Conservation (phyloP, 1,140 invertebrate species). For the Cherax destructor region DNA sequence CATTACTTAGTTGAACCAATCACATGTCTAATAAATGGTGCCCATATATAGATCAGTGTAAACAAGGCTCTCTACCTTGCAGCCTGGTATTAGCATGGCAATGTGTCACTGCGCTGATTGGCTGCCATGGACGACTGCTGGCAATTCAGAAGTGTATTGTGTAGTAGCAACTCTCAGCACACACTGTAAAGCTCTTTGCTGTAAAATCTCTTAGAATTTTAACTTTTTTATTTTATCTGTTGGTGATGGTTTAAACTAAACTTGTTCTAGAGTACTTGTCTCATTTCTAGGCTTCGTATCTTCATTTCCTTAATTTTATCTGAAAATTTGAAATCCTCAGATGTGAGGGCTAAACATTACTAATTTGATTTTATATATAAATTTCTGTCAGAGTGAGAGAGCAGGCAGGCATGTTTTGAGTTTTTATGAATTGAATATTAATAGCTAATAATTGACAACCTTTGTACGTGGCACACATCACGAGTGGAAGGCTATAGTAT, state of each 20-base stretch:
- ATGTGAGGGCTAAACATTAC: background rate
- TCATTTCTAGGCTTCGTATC: slow-evolving; percentile 1
- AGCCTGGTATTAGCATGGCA: slow-evolving; percentile 46
- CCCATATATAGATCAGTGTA: slow-evolving; percentile 19
- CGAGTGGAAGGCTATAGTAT: background rate
- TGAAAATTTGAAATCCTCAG: background rate
- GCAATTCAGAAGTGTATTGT: slow-evolving; percentile 22
- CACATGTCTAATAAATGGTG: slow-evolving; percentile 17
- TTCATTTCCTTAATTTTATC: background rate
- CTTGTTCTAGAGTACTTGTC: background rate
- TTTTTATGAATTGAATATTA: background rate
- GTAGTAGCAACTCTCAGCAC: slow-evolving; percentile 18
- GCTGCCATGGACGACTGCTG: slow-evolving; percentile 16
- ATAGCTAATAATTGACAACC: background rate
- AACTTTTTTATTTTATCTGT: slow-evolving; percentile 4
- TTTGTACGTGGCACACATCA: background rate
- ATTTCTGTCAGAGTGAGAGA: background rate
- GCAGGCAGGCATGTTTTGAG: background rate
- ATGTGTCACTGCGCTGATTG: slow-evolving; percentile 28
- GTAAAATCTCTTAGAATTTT: background rate
- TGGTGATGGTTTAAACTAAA: slow-evolving; percentile 19
- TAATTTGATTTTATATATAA: background rate
- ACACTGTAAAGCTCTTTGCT: background rate
- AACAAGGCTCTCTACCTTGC: background rate
- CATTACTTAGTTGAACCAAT: slow-evolving; percentile 4